Percentiles rank a stretch among this genome's conserved stretches.
phyloP scores from a whole-genome alignment of 2,113 vertebrate species.

The Notarius quadriscutis region DNA sequence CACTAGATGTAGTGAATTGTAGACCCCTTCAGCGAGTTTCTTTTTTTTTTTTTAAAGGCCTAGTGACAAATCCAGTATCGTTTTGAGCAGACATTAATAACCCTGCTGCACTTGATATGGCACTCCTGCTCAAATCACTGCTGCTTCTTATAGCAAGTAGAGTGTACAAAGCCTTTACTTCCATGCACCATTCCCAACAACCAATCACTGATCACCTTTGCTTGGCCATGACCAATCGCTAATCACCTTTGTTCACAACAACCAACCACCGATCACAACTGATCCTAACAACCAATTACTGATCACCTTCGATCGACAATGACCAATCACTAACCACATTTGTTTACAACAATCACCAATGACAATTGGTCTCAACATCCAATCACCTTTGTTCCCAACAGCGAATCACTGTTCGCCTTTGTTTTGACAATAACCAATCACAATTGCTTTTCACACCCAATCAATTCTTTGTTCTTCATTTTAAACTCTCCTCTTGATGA shows the following conservation, averaged over 20 bases:
- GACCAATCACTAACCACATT: background rate
- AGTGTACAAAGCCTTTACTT: background rate
- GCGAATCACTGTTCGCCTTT: background rate
- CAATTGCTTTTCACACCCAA: background rate
- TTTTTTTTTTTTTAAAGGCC: no score
- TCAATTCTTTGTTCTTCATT: background rate
- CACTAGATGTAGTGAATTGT: no score
- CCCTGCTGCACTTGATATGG: no score
- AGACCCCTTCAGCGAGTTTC: no score
- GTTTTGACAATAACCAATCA: background rate
- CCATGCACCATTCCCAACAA: background rate
- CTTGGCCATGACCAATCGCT: background rate
- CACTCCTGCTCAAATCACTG: no score
- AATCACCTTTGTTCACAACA: background rate
- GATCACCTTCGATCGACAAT: background rate
- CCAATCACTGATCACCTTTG: background rate
- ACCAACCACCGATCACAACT: background rate
- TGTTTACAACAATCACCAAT: no score
- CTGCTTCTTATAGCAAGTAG: background rate
- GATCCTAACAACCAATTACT: background rate
- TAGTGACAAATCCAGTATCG: no score
- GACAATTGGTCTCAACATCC: background rate
- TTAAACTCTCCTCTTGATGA: background rate
- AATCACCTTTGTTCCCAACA: background rate
- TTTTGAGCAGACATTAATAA: background rate